Conservation (phyloP, 2,888 invertebrate species). For the Rotaria magnacalcarata region DNA sequence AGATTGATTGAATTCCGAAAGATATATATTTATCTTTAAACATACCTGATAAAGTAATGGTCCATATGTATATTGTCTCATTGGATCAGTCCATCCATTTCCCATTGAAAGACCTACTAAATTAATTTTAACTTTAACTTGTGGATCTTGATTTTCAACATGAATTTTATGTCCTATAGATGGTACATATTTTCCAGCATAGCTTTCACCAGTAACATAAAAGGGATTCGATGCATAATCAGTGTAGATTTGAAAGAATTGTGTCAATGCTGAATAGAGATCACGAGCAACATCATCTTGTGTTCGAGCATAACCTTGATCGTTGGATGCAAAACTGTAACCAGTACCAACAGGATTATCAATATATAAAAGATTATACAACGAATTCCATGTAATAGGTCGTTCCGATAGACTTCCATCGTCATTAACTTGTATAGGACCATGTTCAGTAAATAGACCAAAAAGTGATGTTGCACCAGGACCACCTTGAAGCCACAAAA, state of each 20-base stretch:
- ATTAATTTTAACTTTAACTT: constrained; percentile 49
- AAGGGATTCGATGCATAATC: constrained; percentile 72
- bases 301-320: background rate
- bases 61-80: constrained; percentile 43
- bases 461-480: constrained; percentile 60
- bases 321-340: background rate
- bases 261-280: constrained; percentile 55
- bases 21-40: too few relatives aligned
- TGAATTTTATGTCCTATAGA: constrained; percentile 63
- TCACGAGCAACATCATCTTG: constrained; percentile 22
- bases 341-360: constrained; percentile 36
- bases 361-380: constrained; percentile 1
- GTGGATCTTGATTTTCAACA: constrained; percentile 48
- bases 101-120: constrained; percentile 55
- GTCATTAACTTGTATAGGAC: constrained; percentile 68
- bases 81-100: constrained; percentile 56
- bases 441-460: constrained; percentile 69
- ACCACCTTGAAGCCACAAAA: constrained; percentile 60
- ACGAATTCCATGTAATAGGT: constrained; percentile 12
- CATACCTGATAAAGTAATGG: constrained; percentile 9
- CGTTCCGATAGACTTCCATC: constrained; percentile 47
- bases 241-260: constrained; percentile 79
- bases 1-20: too few relatives aligned
- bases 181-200: constrained; percentile 70
- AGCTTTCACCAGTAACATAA: constrained; percentile 70